These are phyloP conservation scores for Ormia ochracea DNA, from an alignment of 2,888 invertebrate species.

Conservation along the genomic window DNA sequence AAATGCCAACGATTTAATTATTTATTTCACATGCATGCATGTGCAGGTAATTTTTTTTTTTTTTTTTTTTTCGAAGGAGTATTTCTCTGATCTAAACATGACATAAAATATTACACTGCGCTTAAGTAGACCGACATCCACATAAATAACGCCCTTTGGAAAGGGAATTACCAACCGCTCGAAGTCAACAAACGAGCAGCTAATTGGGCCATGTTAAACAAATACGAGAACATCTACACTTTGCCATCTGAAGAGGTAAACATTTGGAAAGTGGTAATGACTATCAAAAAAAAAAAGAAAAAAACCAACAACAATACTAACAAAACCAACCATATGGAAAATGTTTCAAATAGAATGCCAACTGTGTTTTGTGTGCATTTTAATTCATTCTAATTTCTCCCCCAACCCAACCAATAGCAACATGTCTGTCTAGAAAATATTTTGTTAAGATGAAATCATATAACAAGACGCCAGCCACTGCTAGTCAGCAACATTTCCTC, in stretches of 20 bases:
- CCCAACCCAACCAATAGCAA: background rate
- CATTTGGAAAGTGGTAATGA: conserved; percentile 37
- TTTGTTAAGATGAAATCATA: conserved; percentile 33
- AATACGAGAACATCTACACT: conserved; percentile 18
- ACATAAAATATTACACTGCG: conserved; percentile 28
- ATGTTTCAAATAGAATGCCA: conserved; percentile 25
- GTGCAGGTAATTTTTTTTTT: background rate
- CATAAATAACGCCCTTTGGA: conserved; percentile 27
- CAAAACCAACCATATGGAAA: too few species aligned
- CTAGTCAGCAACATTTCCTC: conserved; percentile 20
- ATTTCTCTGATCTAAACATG: conserved; percentile 26
- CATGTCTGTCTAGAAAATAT: background rate
- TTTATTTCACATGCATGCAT: too few species aligned
- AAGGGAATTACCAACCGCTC: conserved; percentile 12
- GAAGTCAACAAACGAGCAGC: conserved; percentile 41
- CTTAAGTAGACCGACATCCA: conserved; percentile 20
- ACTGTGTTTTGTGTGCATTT: conserved; percentile 43
- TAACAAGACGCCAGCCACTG: conserved; percentile 54
- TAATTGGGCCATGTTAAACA: conserved; percentile 57
- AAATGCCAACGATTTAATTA: too few species aligned
- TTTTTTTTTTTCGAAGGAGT: too few species aligned
- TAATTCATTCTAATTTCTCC: conserved; percentile 14
- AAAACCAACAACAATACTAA: too few species aligned
- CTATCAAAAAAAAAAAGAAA: background rate
- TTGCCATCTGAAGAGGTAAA: conserved; percentile 43